Evolutionary conservation across 2,888 invertebrate species (phyloP).

Genomic region (Dicycla oo): DNA sequence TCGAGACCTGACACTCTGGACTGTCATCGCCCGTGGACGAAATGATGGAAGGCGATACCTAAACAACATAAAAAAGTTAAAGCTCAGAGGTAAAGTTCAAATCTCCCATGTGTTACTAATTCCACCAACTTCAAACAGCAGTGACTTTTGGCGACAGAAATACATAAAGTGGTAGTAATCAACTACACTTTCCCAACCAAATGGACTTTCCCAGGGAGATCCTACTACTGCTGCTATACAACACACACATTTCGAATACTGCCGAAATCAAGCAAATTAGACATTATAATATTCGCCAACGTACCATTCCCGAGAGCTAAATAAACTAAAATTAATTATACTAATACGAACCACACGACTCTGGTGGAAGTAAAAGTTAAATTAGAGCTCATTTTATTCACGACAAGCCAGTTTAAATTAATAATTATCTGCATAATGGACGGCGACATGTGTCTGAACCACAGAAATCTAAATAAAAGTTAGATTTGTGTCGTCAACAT

Average conservation of each 20-base stretch:
- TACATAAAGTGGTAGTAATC: not conserved
- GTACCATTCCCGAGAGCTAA: constrained; percentile 33
- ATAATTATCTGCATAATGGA: constrained; percentile 38
- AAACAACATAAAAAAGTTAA: not conserved
- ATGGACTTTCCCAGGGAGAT: not conserved
- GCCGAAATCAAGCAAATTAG: constrained; percentile 36
- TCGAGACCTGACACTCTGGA: too few relatives aligned
- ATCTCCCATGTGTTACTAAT: not conserved
- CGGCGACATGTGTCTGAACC: constrained; percentile 1
- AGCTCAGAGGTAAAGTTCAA: not conserved
- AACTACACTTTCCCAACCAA: not conserved
- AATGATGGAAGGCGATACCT: not conserved
- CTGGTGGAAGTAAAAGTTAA: constrained; percentile 46
- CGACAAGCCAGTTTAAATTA: constrained; percentile 45
- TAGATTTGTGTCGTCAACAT: constrained; percentile 9
- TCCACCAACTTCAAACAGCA: not conserved
- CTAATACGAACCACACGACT: constrained; percentile 43
- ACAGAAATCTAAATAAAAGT: constrained; percentile 26
- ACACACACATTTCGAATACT: constrained; percentile 4
- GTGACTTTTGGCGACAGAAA: not conserved
- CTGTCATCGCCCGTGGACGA: too few relatives aligned
- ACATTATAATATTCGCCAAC: constrained; percentile 39
- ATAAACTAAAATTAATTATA: constrained; percentile 58
- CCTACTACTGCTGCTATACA: not conserved
- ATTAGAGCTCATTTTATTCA: constrained; percentile 45